Evolutionary conservation across 2,797 vertebrate species (phyloP).

Genomic region (Pipistrellus kuhlii): DNA sequence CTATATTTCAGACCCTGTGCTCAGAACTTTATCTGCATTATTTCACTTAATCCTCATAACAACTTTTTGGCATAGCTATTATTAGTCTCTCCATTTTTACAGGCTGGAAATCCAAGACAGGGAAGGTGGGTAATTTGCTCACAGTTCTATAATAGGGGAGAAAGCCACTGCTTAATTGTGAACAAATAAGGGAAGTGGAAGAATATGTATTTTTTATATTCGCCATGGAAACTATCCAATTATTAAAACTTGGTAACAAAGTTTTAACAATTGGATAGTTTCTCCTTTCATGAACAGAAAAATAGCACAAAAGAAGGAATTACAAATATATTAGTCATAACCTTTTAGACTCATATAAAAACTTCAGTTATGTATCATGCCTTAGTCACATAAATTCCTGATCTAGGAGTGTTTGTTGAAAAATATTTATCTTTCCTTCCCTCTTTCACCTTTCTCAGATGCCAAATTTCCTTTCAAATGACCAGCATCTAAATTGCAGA

Average conservation of each 20-base stretch:
- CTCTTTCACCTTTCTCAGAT: slow-evolving; percentile 50
- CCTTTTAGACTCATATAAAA: slow-evolving; percentile 63
- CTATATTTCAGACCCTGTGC: not conserved
- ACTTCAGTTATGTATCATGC: slow-evolving; percentile 44
- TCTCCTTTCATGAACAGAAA: slow-evolving; percentile 60
- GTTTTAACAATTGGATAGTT: too few species aligned
- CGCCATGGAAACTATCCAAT: slow-evolving; percentile 10
- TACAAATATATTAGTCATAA: slow-evolving; percentile 63
- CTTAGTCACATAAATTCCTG: slow-evolving; percentile 80
- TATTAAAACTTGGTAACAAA: not conserved
- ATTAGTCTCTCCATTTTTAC: not conserved
- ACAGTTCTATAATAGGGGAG: not conserved
- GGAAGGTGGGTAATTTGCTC: not conserved
- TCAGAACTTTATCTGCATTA: not conserved
- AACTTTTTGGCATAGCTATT: not conserved
- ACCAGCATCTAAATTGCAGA: slow-evolving; percentile 9
- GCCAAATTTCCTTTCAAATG: slow-evolving; percentile 60
- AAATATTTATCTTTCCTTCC: slow-evolving; percentile 68
- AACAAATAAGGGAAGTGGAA: not conserved
- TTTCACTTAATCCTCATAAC: not conserved
- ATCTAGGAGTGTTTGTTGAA: slow-evolving; percentile 81
- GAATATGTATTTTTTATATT: slow-evolving; percentile 11
- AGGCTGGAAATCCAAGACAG: not conserved
- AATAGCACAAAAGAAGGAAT: slow-evolving; percentile 22
- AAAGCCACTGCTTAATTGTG: not conserved